Evolutionary conservation across 1,140 invertebrate species (phyloP).

Genomic region (Diachasmimorpha longicaudata): DNA sequence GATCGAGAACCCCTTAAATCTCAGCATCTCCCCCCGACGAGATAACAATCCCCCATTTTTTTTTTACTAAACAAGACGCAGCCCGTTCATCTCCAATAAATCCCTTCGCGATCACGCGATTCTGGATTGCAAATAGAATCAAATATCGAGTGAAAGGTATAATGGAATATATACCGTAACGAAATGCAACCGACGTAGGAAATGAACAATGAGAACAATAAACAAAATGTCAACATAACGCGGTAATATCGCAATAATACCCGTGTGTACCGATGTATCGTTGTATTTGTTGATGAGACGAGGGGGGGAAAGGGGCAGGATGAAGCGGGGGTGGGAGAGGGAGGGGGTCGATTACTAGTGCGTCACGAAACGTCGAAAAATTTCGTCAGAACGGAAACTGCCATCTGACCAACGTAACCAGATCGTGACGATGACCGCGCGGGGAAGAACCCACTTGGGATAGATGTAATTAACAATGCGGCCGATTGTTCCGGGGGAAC

Average conservation of each 20-base stretch:
- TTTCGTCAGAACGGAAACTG: conserved; percentile 36
- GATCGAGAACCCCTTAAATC: background rate
- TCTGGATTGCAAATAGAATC: conserved; percentile 9
- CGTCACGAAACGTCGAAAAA: conserved; percentile 32
- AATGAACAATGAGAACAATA: conserved; percentile 29
- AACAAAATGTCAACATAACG: conserved; percentile 35
- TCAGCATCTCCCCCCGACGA: no score
- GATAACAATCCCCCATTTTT: no score
- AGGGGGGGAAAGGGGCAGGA: background rate
- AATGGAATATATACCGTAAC: conserved; percentile 5
- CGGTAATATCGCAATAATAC: conserved; percentile 32
- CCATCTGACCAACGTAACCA: conserved; percentile 26
- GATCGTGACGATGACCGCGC: conserved; percentile 32
- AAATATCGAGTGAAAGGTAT: conserved; percentile 30
- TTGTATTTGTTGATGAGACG: background rate
- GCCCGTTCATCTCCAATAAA: background rate
- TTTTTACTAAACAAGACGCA: background rate
- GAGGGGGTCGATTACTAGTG: conserved; percentile 26
- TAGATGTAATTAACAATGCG: conserved; percentile 8
- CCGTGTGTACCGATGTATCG: background rate
- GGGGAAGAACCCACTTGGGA: background rate
- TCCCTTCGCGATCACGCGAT: conserved; percentile 4
- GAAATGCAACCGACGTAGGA: background rate
- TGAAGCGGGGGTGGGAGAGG: no score
- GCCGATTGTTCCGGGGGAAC: conserved; percentile 10